Evolutionary conservation across 2,888 invertebrate genomes (phyloP), one percentile per base, ranked within the genome.

Genomic region (Heliconius ethilla): DNA sequence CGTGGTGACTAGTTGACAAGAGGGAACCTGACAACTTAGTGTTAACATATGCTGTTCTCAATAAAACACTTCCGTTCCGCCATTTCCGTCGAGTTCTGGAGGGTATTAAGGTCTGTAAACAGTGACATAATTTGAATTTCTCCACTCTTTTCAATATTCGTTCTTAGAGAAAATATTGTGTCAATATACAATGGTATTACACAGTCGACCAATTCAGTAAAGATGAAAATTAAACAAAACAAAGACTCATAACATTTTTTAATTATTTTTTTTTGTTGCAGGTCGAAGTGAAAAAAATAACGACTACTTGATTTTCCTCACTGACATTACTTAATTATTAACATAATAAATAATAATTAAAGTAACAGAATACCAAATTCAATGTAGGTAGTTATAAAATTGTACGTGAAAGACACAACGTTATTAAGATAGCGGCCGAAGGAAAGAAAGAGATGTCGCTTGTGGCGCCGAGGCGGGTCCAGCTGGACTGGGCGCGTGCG

Each of bases 381-480:
- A 27, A 66, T 75, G 59, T 66, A 27, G 18, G 27, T 33, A 55
- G 72, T 69, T 33, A 33, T 29, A 15, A n/a, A 65, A 63, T 37
- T 65, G 29, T 18, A 33, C 4, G 72, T 51, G 45, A 74, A 74
- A 76, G 62, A 63, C 75, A 63, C 75, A 77, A 15, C 15, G 55
- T 69, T 73, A 77, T 33, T 70, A 22, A 51, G 62, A 77, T 80
- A 82, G 87, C 87, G 86, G 87, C 84, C 83, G 85, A 83, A 40
- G 81, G 79, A 82, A 79, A 85, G 80, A 79, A 78, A 81, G 80
- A 80, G 67, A 94, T 94, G 94, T 94, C 94, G 87, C 86, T 94
- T 76, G 90, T 94, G 7, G 94, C 94, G 66, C 94, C 94, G 2
- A 87, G 93, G 78, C 84, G 92, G 80, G 93, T 93, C 79, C 93